Evolutionary conservation across 1,140 invertebrate species (phyloP).

Genomic region (Rhynchophorus ferrugineus): DNA sequence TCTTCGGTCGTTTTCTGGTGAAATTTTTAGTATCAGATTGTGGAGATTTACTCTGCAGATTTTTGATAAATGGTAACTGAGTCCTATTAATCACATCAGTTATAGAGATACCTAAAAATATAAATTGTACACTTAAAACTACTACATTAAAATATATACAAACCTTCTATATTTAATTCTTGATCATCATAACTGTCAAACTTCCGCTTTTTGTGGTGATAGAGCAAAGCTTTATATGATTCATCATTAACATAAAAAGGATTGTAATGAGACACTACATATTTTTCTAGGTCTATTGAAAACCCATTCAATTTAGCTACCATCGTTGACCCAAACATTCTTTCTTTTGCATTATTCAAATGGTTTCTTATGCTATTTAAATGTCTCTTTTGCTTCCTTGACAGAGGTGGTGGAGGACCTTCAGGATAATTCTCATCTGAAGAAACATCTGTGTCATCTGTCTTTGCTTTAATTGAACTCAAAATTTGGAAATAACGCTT

Average conservation of each 20-base stretch:
- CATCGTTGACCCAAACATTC: slow-evolving; percentile 43
- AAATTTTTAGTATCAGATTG: slow-evolving; percentile 35
- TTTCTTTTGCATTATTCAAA: slow-evolving; percentile 43
- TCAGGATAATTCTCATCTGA: slow-evolving; percentile 65
- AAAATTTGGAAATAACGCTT: slow-evolving; percentile 49
- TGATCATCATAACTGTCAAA: slow-evolving; percentile 41
- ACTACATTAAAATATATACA: slow-evolving; percentile 1
- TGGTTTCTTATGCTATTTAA: slow-evolving; percentile 40
- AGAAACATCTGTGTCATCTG: slow-evolving; percentile 56
- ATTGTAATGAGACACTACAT: slow-evolving; percentile 39
- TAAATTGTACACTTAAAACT: neutral
- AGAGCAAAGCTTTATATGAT: slow-evolving; percentile 58
- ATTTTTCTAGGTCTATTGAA: slow-evolving; percentile 40
- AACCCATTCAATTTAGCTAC: slow-evolving; percentile 39
- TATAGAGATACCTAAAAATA: slow-evolving; percentile 25
- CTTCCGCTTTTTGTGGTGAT: slow-evolving; percentile 56
- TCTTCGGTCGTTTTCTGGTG: slow-evolving; percentile 29
- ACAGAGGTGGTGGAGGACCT: slow-evolving; percentile 46
- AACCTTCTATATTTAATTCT: slow-evolving; percentile 32
- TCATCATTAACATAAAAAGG: slow-evolving; percentile 53
- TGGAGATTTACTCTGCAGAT: slow-evolving; percentile 37
- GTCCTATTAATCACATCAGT: slow-evolving; percentile 33
- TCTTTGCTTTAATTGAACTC: slow-evolving; percentile 45
- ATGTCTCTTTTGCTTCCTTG: slow-evolving; percentile 46
- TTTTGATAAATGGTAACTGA: slow-evolving; percentile 42